phyloP scores from a whole-genome alignment of 2,113 vertebrate genomes.

The Spilogale gracilis region DNA sequence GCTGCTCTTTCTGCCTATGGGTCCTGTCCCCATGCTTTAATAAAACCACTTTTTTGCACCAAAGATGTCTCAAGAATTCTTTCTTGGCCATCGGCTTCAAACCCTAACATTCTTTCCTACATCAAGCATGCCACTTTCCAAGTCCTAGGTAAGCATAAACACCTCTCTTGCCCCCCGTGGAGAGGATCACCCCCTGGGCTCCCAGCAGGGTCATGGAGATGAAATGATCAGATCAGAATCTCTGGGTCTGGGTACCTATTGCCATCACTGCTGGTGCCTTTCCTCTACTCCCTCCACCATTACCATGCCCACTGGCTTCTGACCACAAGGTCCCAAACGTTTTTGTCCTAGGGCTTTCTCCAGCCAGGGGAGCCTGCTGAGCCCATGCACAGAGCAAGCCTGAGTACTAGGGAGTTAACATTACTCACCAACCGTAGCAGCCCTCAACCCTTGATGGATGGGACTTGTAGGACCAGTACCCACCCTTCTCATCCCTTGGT shows the following conservation, averaged over 20 bases:
- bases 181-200: not conserved
- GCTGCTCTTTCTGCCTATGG: no score
- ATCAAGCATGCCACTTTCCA: not conserved
- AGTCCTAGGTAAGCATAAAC: not conserved
- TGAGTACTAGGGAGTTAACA: not conserved
- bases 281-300: not conserved
- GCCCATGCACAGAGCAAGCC: not conserved
- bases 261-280: not conserved
- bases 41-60: no score
- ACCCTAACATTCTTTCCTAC: no score
- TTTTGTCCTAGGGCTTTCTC: not conserved
- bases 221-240: not conserved
- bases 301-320: not conserved
- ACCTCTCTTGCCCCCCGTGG: no score
- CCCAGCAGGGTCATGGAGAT: not conserved
- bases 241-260: not conserved
- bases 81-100: no score
- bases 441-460: not conserved
- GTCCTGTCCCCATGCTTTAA: no score
- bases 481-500: not conserved
- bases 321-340: not conserved
- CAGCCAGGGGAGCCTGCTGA: not conserved
- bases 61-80: no score
- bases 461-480: not conserved
- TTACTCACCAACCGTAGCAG: not conserved